phyloP scores from a whole-genome alignment of 2,797 vertebrate species.

The Thripadectes ignobilis region DNA sequence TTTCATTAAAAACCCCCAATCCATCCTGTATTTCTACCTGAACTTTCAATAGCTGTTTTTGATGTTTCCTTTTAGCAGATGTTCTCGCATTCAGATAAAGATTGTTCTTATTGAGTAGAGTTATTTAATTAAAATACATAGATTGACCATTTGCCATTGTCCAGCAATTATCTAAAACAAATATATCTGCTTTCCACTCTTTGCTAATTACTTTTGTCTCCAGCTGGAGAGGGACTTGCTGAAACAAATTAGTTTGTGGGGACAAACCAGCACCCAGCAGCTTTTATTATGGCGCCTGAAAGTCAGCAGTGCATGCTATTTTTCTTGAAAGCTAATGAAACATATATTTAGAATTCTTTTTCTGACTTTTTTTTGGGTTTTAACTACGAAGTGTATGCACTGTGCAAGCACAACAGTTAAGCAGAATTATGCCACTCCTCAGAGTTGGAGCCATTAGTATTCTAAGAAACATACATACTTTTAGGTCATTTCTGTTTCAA shows the following conservation, averaged over 20 bases:
- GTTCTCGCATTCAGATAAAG: neutral
- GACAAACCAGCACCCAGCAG: neutral
- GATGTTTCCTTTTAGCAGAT: neutral
- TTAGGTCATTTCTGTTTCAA: slow-evolving; percentile 48
- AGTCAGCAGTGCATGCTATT: neutral
- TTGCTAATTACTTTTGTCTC: neutral
- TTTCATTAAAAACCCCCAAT: neutral
- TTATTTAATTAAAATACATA: neutral
- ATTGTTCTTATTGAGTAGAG: neutral
- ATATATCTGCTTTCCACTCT: neutral
- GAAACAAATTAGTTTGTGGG: neutral
- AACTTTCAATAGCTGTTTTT: neutral
- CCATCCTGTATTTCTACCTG: neutral
- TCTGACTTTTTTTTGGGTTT: neutral
- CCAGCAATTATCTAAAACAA: neutral
- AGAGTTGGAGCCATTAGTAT: slow-evolving; percentile 40
- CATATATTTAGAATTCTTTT: slow-evolving; percentile 48
- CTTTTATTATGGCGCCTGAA: neutral
- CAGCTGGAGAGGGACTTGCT: neutral
- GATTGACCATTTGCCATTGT: neutral
- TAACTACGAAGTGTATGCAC: neutral
- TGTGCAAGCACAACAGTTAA: slow-evolving; percentile 17
- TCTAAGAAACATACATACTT: slow-evolving; percentile 21
- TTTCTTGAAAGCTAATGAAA: slow-evolving; percentile 52
- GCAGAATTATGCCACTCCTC: neutral